Percentiles rank a stretch among this genome's conserved stretches.
Conservation (phyloP, 2,888 invertebrate species). For the Morpho helenor region DNA sequence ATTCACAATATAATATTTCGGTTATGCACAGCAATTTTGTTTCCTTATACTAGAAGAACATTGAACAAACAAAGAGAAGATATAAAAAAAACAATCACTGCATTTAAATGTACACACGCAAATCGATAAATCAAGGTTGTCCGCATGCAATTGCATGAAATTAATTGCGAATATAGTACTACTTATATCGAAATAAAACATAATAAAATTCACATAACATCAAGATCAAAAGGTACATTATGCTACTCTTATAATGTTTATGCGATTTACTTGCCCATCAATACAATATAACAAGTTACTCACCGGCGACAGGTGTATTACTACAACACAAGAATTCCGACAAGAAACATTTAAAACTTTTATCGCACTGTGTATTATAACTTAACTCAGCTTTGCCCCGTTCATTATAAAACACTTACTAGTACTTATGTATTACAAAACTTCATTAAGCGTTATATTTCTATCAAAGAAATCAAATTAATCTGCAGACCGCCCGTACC, state of each 20-base stretch:
- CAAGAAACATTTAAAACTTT: conserved; percentile 17
- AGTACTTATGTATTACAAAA: background rate
- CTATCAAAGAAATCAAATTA: conserved; percentile 11
- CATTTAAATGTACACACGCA: conserved; percentile 24
- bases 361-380: conserved; percentile 25
- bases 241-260: background rate
- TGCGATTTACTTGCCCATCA: conserved; percentile 2
- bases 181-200: background rate
- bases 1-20: background rate
- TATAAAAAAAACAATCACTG: background rate
- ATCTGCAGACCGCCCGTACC: conserved; percentile 26
- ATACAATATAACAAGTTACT: conserved; percentile 40
- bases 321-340: conserved; percentile 33
- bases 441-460: conserved; percentile 5
- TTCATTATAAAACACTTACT: background rate
- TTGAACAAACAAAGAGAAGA: conserved; percentile 16
- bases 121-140: conserved; percentile 59
- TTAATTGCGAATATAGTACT: background rate
- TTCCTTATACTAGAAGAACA: conserved; percentile 3
- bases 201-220: background rate
- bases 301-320: conserved; percentile 59
- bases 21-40: background rate
- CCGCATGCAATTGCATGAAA: conserved; percentile 47
- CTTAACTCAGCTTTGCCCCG: conserved; percentile 24
- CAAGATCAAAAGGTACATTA: background rate